Evolutionary conservation across 2,113 vertebrate species (phyloP).

Genomic region (Dipodomys merriami): DNA sequence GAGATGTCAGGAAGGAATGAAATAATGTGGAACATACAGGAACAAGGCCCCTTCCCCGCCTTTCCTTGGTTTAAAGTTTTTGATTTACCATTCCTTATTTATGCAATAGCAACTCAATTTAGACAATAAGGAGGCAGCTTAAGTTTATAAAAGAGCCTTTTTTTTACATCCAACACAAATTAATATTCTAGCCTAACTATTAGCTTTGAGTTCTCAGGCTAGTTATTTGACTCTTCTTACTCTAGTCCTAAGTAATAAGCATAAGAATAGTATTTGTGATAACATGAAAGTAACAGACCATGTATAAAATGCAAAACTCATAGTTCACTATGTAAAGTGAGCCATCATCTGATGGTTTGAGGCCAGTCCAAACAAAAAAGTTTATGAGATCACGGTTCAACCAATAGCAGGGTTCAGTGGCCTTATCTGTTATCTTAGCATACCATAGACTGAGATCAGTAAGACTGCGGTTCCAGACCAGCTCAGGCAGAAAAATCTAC

Average conservation of each 20-base stretch:
- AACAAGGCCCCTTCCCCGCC: neutral
- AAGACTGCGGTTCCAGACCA: too few species aligned
- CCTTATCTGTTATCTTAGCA: too few species aligned
- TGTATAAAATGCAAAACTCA: neutral
- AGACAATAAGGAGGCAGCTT: neutral
- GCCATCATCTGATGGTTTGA: too few species aligned
- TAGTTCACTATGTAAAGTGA: neutral
- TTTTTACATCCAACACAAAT: neutral
- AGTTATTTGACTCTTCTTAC: neutral
- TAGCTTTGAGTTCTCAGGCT: neutral
- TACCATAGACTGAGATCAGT: too few species aligned
- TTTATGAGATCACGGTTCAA: too few species aligned
- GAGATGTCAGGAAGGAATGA: slow-evolving; percentile 54
- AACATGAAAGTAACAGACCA: neutral
- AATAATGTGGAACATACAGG: neutral
- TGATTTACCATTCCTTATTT: slow-evolving; percentile 52
- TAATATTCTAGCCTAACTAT: neutral
- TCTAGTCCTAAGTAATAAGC: neutral
- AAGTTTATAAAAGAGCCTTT: slow-evolving; percentile 25
- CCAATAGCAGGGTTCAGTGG: too few species aligned
- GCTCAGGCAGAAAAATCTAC: too few species aligned
- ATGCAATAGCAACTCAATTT: neutral
- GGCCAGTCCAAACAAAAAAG: too few species aligned
- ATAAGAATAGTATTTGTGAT: neutral
- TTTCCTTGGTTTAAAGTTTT: slow-evolving; percentile 39